A percentile compares a stretch with the other conserved stretches of the same genome.
These are phyloP conservation scores for Laticauda colubrina DNA, from an alignment of 2,113 vertebrate genomes.

Conservation along the genomic window DNA sequence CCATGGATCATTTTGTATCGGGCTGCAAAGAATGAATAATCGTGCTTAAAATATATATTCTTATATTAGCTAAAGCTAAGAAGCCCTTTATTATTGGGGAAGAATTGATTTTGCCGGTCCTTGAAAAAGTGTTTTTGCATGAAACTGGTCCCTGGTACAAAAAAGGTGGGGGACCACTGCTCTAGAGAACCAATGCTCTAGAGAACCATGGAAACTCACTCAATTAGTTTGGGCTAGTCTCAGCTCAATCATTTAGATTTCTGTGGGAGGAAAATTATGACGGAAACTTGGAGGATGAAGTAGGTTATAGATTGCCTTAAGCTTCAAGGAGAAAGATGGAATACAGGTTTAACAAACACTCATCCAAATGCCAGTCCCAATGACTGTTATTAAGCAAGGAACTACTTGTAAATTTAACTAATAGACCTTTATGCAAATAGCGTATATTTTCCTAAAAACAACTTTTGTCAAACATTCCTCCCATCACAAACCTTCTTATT, in stretches of 20 bases:
- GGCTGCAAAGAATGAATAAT: no score
- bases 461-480: neutral
- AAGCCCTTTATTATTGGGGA: no score
- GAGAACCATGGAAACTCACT: neutral
- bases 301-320: neutral
- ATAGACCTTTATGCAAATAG: neutral
- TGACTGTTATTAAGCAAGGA: neutral
- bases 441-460: neutral
- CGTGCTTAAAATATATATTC: no score
- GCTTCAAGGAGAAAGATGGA: neutral
- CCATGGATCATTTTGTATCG: no score
- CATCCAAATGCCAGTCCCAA: neutral
- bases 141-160: no score
- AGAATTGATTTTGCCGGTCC: no score
- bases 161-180: no score
- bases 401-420: neutral
- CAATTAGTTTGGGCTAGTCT: neutral
- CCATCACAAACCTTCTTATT: neutral
- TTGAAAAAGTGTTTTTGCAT: no score
- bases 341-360: neutral
- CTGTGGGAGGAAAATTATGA: neutral
- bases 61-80: no score
- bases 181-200: neutral
- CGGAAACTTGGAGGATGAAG: neutral
- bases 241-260: neutral